phyloP scores from a whole-genome alignment of 2,113 vertebrate genomes.

The Neotoma lepida region DNA sequence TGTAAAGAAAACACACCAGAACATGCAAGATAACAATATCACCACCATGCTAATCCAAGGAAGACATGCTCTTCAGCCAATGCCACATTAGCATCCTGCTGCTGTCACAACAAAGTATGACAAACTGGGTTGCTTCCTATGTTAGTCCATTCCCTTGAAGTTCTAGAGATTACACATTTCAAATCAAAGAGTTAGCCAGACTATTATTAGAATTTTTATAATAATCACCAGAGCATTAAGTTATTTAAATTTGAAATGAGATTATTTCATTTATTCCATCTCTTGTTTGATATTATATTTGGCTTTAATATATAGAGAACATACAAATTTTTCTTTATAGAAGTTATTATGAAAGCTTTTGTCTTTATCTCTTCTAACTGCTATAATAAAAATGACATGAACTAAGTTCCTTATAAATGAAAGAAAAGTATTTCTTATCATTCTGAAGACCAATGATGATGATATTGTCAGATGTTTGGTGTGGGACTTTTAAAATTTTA shows the following conservation, averaged over 20 bases:
- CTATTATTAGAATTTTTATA: neutral
- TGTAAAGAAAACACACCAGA: neutral
- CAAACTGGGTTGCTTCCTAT: neutral
- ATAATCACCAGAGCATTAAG: neutral
- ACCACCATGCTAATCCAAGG: neutral
- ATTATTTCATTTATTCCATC: neutral
- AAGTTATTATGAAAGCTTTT: neutral
- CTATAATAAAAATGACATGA: neutral
- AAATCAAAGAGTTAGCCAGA: neutral
- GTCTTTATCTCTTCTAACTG: neutral
- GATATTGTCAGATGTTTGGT: neutral
- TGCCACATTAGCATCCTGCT: neutral
- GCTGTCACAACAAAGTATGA: neutral
- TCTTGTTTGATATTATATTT: neutral
- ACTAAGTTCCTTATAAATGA: neutral
- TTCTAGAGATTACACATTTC: neutral
- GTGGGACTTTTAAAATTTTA: neutral
- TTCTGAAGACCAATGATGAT: neutral
- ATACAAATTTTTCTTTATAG: neutral
- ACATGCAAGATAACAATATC: neutral
- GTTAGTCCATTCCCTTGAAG: neutral
- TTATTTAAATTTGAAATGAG: neutral
- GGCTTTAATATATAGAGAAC: neutral
- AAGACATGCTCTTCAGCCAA: rapidly evolving
- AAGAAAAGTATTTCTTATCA: neutral